phyloP scores from a whole-genome alignment of 2,797 vertebrate genomes.

The Manis javanica region DNA sequence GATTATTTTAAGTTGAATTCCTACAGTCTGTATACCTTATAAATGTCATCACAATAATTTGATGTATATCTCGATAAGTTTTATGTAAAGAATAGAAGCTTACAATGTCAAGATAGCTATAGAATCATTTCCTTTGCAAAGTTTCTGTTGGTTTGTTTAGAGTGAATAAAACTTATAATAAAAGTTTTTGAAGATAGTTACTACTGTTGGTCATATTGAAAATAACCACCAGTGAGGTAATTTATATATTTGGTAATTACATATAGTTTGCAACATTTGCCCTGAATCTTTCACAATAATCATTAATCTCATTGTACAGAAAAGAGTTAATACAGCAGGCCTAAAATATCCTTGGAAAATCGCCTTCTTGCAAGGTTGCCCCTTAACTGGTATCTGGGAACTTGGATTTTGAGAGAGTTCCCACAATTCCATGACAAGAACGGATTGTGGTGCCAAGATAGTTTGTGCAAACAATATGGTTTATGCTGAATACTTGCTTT shows the following conservation, averaged over 20 bases:
- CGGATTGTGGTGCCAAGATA: not conserved
- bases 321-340: not conserved
- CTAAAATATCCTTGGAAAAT: not conserved
- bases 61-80: not conserved
- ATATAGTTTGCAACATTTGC: conserved; percentile 2
- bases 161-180: not conserved
- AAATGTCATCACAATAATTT: not conserved
- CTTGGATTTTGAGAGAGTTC: not conserved
- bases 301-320: not conserved
- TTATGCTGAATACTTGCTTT: conserved; percentile 17
- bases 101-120: not conserved
- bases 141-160: not conserved
- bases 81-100: conserved; percentile 39
- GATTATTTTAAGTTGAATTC: conserved; percentile 41
- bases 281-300: not conserved
- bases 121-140: conserved; percentile 4
- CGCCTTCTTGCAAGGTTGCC: not conserved
- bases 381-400: not conserved
- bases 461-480: not conserved
- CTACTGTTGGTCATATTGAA: not conserved
- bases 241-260: not conserved
- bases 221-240: not conserved
- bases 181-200: not conserved
- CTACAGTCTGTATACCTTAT: not conserved
- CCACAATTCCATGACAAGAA: not conserved